Evolutionary conservation across 1,140 invertebrate genomes (phyloP).

Genomic region (Drosophila albomicans): DNA sequence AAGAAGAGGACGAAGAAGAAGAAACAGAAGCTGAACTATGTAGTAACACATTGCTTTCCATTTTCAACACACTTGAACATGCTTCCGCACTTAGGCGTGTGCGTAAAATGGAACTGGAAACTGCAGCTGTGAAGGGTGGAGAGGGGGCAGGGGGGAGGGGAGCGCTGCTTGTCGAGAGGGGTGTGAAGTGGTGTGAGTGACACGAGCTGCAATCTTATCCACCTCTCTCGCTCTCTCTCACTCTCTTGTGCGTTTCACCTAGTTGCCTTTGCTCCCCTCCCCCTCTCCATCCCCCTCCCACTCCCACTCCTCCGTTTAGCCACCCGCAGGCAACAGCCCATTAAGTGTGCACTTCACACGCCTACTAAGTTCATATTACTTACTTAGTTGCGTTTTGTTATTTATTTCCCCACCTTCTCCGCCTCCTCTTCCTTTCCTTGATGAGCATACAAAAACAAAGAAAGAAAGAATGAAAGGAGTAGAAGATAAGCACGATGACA

Average conservation of each 20-base stretch:
- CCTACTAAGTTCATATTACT: constrained; percentile 78
- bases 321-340: constrained; percentile 44
- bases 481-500: constrained; percentile 5
- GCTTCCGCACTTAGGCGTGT: constrained; percentile 79
- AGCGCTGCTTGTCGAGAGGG: constrained; percentile 6
- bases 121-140: constrained; percentile 18
- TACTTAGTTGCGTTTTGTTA: constrained; percentile 74
- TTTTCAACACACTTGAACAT: constrained; percentile 81
- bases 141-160: constrained; percentile 20
- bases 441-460: constrained; percentile 2
- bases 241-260: neutral
- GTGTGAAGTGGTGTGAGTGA: constrained; percentile 58
- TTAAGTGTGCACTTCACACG: constrained; percentile 76
- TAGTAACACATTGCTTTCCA: constrained; percentile 79
- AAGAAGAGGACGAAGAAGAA: neutral
- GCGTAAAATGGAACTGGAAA: constrained; percentile 46
- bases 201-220: constrained; percentile 50
- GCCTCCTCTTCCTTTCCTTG: neutral
- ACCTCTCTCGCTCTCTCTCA: neutral
- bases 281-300: no score
- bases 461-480: neutral
- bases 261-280: neutral
- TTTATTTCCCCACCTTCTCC: neutral
- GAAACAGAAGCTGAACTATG: constrained; percentile 23
- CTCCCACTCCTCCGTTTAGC: no score